These are phyloP conservation scores for Progne subis DNA, from an alignment of 2,113 vertebrate species.

Conservation along the genomic window DNA sequence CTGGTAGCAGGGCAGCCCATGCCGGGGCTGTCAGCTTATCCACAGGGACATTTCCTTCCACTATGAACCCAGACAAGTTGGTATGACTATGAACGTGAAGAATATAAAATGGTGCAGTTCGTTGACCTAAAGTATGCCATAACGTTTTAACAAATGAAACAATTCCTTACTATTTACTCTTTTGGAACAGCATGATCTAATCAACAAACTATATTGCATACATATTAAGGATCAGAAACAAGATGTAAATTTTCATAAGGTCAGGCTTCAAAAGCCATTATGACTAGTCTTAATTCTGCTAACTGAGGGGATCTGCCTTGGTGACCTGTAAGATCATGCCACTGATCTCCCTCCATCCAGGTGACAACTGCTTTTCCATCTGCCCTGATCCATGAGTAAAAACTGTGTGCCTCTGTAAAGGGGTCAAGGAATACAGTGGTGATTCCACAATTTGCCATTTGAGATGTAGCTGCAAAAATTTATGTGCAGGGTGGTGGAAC, in stretches of 20 bases:
- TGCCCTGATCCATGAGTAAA: no score
- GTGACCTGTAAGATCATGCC: background rate
- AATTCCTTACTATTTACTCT: background rate
- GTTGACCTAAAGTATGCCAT: no score
- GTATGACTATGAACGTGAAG: background rate
- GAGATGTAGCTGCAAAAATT: background rate
- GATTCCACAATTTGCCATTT: no score
- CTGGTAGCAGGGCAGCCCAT: background rate
- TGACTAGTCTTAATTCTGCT: background rate
- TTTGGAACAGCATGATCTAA: background rate
- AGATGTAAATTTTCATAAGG: background rate
- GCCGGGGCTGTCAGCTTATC: background rate
- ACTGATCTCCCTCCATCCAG: background rate
- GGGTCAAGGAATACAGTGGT: background rate
- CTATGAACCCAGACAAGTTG: background rate
- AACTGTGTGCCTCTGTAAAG: background rate
- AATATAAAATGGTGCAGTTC: background rate
- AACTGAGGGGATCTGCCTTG: background rate
- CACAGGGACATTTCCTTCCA: background rate
- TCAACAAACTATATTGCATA: accelerated
- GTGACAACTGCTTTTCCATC: background rate
- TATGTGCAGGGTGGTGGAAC: background rate
- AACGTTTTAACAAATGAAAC: background rate
- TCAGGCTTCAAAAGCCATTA: background rate
- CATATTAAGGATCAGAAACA: background rate